Conservation (phyloP, 2,888 invertebrate species). For the Miltochrista miniata region DNA sequence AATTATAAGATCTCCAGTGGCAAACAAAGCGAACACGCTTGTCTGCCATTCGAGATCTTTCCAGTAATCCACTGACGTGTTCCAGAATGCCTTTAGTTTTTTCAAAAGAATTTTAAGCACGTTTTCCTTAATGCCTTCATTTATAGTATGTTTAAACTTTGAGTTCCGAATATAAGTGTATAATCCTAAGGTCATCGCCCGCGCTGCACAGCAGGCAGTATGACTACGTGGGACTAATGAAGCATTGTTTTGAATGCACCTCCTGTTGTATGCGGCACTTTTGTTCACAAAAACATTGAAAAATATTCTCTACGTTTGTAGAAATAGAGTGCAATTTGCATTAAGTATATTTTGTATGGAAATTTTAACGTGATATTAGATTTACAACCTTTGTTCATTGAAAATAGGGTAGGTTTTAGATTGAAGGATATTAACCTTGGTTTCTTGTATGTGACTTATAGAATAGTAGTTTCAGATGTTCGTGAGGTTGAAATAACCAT, state of each 20-base stretch:
- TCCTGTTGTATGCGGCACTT: constrained; percentile 12
- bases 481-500: neutral
- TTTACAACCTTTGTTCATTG: neutral
- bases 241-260: constrained; percentile 43
- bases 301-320: neutral
- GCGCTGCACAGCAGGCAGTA: constrained; percentile 11
- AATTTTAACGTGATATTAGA: neutral
- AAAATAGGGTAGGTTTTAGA: neutral
- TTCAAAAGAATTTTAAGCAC: too few species aligned
- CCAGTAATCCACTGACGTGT: too few species aligned
- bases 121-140: too few species aligned
- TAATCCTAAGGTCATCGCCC: constrained; percentile 20
- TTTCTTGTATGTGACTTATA: neutral
- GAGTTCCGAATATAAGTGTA: neutral
- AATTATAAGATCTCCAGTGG: too few species aligned
- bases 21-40: too few species aligned
- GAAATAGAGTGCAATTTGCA: neutral
- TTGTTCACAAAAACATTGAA: constrained; percentile 1
- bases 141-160: neutral
- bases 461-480: neutral
- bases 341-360: neutral
- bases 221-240: constrained; percentile 34
- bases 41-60: too few species aligned
- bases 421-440: neutral
- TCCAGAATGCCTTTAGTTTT: too few species aligned